A percentile compares a stretch with the other conserved stretches of the same genome.
These are phyloP conservation scores for Stenurella melanura DNA, from an alignment of 2,888 invertebrate species.

Conservation along the genomic window DNA sequence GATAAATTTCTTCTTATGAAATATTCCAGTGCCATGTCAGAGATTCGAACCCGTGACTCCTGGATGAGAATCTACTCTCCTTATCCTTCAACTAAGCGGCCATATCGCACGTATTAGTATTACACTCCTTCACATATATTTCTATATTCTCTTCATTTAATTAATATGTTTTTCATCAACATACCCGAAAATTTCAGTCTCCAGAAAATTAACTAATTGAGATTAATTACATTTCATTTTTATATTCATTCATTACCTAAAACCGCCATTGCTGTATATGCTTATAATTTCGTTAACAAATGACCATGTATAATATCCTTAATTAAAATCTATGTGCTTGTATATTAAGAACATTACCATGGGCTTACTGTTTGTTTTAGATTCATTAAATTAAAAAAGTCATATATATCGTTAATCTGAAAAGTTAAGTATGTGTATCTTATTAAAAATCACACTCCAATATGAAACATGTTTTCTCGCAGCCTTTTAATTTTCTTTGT, in stretches of 20 bases:
- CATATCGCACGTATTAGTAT: too few species aligned
- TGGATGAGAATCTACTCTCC: too few species aligned
- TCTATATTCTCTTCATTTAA: background rate
- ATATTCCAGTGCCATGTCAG: too few species aligned
- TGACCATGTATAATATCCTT: background rate
- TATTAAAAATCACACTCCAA: background rate
- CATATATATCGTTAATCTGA: background rate
- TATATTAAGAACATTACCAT: background rate
- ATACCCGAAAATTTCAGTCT: background rate
- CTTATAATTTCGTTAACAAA: conserved; percentile 1
- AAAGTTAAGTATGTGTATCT: background rate
- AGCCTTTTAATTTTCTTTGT: conserved; percentile 7
- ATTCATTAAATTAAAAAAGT: background rate
- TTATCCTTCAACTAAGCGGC: too few species aligned
- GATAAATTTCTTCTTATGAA: too few species aligned
- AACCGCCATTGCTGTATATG: background rate
- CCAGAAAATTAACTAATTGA: background rate
- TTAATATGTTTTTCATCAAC: background rate
- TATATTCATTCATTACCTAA: background rate
- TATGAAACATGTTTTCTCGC: background rate
- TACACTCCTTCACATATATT: too few species aligned
- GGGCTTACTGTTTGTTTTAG: background rate
- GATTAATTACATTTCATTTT: conserved; percentile 4
- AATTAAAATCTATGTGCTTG: conserved; percentile 1
- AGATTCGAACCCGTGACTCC: too few species aligned